Evolutionary conservation across 2,113 vertebrate species (phyloP).

Genomic region (Clarias magur): DNA sequence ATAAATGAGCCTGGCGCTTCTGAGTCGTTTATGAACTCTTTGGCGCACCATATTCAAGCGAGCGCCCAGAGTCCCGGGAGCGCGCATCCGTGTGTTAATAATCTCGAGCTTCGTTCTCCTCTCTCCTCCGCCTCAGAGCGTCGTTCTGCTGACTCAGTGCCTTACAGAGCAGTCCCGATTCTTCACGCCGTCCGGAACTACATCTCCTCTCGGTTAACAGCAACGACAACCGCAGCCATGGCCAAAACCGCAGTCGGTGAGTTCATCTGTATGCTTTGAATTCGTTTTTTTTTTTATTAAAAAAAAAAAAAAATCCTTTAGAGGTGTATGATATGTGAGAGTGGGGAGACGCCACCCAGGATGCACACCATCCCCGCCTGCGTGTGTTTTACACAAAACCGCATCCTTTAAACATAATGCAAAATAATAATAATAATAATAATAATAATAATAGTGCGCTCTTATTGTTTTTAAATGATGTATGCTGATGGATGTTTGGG

Average conservation of each 20-base stretch:
- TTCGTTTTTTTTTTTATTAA: not conserved
- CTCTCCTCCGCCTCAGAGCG: constrained; percentile 51
- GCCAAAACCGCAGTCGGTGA: constrained; percentile 78
- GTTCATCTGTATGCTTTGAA: constrained; percentile 23
- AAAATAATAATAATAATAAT: not conserved
- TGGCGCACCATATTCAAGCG: constrained; percentile 21
- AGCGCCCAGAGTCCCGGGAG: not conserved
- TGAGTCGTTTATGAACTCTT: not conserved
- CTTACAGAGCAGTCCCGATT: constrained; percentile 71
- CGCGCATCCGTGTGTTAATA: constrained; percentile 18
- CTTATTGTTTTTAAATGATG: too few species aligned
- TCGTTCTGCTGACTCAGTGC: constrained; percentile 79
- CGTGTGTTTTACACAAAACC: not conserved
- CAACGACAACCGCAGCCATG: constrained; percentile 65
- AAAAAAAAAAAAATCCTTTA: not conserved
- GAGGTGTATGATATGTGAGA: constrained; percentile 47
- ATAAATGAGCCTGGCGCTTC: not conserved
- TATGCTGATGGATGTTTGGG: not conserved
- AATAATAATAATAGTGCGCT: not conserved
- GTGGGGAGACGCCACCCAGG: constrained; percentile 68
- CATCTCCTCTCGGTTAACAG: constrained; percentile 39
- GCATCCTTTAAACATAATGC: not conserved
- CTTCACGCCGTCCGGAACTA: constrained; percentile 62
- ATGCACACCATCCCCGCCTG: constrained; percentile 68
- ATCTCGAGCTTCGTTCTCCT: not conserved